These are phyloP conservation scores for Brachionus paranguensis DNA, from an alignment of 1,140 invertebrate genomes.

Conservation along the genomic window DNA sequence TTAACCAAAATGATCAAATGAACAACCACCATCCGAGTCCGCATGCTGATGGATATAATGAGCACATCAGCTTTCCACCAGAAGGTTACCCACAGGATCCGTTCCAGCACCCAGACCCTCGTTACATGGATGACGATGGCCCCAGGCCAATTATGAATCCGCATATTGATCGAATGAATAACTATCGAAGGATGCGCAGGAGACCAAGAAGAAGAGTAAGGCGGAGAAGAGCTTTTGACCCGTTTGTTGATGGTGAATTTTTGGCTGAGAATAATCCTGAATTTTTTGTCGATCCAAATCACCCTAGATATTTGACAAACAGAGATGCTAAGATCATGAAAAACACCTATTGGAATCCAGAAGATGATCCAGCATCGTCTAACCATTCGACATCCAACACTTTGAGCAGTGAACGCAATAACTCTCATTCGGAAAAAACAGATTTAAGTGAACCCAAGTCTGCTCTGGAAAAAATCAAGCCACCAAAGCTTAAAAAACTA, in stretches of 20 bases:
- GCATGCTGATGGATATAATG: background rate
- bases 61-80: background rate
- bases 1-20: background rate
- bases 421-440: background rate
- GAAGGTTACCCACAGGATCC: background rate
- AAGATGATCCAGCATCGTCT: background rate
- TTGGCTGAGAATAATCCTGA: constrained; percentile 13
- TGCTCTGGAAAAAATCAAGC: background rate
- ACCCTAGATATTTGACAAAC: background rate
- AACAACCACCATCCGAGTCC: background rate
- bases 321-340: constrained; percentile 11
- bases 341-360: background rate
- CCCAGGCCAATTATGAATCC: background rate
- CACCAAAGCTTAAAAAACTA: background rate
- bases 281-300: background rate
- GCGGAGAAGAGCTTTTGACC: background rate
- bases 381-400: background rate
- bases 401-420: background rate
- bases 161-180: background rate
- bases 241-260: background rate
- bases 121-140: background rate
- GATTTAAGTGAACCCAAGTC: background rate
- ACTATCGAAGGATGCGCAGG: background rate
- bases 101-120: background rate
- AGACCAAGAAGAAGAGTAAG: background rate